Conservation (phyloP, 1,140 invertebrate species). For the Dendrolimus kikuchii region DNA sequence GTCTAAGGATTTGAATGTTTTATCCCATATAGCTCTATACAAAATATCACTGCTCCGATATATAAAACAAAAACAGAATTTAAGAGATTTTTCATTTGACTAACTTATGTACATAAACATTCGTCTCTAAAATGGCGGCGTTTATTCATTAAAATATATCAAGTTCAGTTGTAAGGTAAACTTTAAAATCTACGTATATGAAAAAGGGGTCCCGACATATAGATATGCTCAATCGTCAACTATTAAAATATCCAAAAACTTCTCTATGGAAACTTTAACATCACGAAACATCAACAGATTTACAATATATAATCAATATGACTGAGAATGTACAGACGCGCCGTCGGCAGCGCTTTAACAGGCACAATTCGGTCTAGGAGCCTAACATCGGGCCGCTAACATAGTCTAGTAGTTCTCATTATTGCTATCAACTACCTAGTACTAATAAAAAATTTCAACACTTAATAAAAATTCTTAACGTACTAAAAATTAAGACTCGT, state of each 20-base stretch:
- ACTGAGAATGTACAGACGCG: conserved; percentile 12
- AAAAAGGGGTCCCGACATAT: conserved; percentile 22
- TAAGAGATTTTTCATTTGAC: conserved; percentile 18
- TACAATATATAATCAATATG: conserved; percentile 19
- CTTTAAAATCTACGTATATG: conserved; percentile 17
- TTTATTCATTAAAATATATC: conserved; percentile 16
- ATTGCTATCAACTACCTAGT: conserved; percentile 54
- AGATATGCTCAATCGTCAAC: conserved; percentile 22
- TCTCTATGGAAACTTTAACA: conserved; percentile 22
- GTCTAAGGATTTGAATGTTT: conserved; percentile 32
- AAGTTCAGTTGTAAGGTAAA: conserved; percentile 19
- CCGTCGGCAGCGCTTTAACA: conserved; percentile 20
- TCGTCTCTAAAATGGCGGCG: conserved; percentile 39
- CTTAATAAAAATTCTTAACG: conserved; percentile 45
- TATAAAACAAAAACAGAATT: conserved; percentile 39
- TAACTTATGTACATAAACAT: conserved; percentile 56
- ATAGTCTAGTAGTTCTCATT: conserved; percentile 25
- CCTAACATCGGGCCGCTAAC: conserved; percentile 34
- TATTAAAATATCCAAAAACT: conserved; percentile 19
- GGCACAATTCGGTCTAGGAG: conserved; percentile 45
- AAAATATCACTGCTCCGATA: conserved; percentile 63
- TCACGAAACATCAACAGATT: conserved; percentile 21
- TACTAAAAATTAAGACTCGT: conserved; percentile 28
- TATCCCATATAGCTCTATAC: conserved; percentile 41
- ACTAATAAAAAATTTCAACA: conserved; percentile 49